Evolutionary conservation across 2,888 invertebrate species (phyloP), one percentile per base, ranked within the genome.

Genomic region (Petrophora chlorosata): DNA sequence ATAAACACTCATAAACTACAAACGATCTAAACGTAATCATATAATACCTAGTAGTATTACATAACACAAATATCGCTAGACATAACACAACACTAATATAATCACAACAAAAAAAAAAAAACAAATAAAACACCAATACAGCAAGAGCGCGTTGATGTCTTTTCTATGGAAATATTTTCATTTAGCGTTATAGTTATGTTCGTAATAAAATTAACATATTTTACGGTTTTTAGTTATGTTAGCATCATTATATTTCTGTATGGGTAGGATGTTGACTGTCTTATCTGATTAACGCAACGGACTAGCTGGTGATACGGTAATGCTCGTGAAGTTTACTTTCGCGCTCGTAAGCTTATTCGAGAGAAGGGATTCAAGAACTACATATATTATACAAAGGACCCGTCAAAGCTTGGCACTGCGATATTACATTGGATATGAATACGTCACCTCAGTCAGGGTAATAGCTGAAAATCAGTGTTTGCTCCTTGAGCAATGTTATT

Each of bases 131-230:
- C n/a, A 36, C 10, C 9, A 38, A 10, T 32, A 8, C 2, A 22
- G n/a, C 39, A 28, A 7, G 25, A 35, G 47, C 65, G 53, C 77
- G 78, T 78, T 76, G 66, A 78, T 70, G 70, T 78, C 78, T 78
- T 75, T 74, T 70, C 46, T 71, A 72, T 62, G 71, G 36, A 58
- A 59, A 39, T 39, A 39, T 29, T 59, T 62, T 19, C 28, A 13
- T 12, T 4, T 2, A 7, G 14, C 13, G 5, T 19, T 9, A 17
- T 17, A 8, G 35, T 32, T 22, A 16, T 14, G 22, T 17, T 17
- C 3, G 30, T 34, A 34, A 23, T 34, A 34, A 34, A 22, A 34
- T 34, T 23, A 34, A 23, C 34, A 34, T 32, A 17, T 8, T 7
- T 12, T 34, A 22, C 14, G 5, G 34, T 23, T 23, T 34, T 17